Base-by-base conservation (phyloP, 2,797 vertebrate species). In the Acestrorhynchus altus region DNA sequence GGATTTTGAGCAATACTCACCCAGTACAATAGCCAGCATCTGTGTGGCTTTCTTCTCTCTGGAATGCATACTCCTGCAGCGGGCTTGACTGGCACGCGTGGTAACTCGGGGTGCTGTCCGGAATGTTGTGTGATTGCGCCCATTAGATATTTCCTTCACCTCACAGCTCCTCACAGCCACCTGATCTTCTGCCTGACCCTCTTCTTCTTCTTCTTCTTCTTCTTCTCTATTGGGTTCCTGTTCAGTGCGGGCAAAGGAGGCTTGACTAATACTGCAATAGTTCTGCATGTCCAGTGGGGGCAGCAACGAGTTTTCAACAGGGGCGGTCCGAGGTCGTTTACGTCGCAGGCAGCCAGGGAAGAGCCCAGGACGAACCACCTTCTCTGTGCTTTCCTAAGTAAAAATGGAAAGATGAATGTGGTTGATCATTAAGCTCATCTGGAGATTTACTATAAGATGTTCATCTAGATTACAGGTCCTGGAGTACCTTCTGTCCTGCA, bases 1-100 rank as follows among this genome's bases (percentile, higher is more conserved):
- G 80, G 52, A 81, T 84, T 84, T 78, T 83, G 82, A 61, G 26
- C 35, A 56, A 12, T n/a, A 67, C 95, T 97, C 87, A 98, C 96
- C 96, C 5, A 98, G 93, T 73, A 98, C 96, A 39, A 98, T 96
- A 79, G 92, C 94, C 77, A 98, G 83, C 96, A 97, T 98, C 92
- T 98, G 96, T 0, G 97, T 98, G 79, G 96, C 96, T 79, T 97
- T 98, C 85, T 95, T 97, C 87, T 98, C 96, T 76, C 95, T 90
- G 1, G 96, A 92, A 63, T 97, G 96, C 89, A 95, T 91, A 86
- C 86, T 92, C 28, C 96, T 92, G 77, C 94, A 94, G 65, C 91
- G 87, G 6, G 67, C 4, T 42, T 82, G 92, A 84, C 2, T 90
- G 71, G 18, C 70, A 5, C 84, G 77, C 18, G 42, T 22, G n/a